Evolutionary conservation across 2,888 invertebrate species (phyloP), one percentile per base, ranked within the genome.

Genomic region (Kuschelorhynchus macadamiae): DNA sequence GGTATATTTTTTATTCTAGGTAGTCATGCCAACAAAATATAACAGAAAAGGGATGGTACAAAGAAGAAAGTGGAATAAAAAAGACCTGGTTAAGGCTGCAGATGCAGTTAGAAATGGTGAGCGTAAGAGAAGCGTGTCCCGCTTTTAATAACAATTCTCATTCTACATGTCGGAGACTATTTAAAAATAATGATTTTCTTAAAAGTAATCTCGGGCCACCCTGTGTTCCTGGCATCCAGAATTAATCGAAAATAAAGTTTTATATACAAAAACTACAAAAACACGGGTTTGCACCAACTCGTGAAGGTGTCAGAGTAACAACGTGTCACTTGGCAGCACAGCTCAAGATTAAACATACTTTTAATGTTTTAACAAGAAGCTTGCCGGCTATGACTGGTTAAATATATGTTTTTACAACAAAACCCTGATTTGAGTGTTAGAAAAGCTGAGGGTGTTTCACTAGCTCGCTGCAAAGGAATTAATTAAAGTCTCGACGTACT

Each of bases 401-500:
- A 42, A 63, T n/a, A n/a, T n/a, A 39, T 25, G 32, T 55, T 55
- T 55, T 25, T 25, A 25, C 25, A 25, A 25, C 7, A 7, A 25
- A 25, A 18, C 21, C 14, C 17, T 7, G 32, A 16, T n/a, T 50
- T 36, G 36, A 21, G 50, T 30, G n/a, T 16, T 50, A n/a, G 17
- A 16, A 50, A 3, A 50, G 32, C 50, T n/a, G 50, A 50, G 21
- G 25, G 50, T 25, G 50, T 50, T 8, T 50, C 50, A 50, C 32
- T 50, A 30, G 25, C 50, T 55, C 47, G 59, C 17, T 59, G 59
- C 32, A 47, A 59, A 52, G 47, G 32, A 25, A 59, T 52, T 9
- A 59, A 32, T 20, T 55, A 25, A 59, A 47, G 52, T 53, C 12
- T 17, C 7, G 4, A 2, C 33, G 7, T 74, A 75, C 59, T 71